Conservation (phyloP, 2,888 invertebrate genomes). For the Drosophila siamana region DNA sequence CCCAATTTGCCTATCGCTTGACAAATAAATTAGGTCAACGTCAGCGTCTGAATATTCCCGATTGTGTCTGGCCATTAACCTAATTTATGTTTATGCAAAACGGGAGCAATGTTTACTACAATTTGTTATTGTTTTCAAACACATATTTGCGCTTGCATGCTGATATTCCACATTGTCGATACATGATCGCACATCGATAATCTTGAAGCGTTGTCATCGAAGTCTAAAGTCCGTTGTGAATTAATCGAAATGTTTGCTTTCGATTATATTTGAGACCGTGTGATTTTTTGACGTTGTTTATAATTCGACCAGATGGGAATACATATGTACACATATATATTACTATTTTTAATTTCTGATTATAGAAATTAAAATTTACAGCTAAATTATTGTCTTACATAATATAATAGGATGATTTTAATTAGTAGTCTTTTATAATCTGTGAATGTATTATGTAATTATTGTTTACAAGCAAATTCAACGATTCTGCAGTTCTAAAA, state of each 20-base stretch:
- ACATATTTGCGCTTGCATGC: not conserved
- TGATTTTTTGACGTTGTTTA: not conserved
- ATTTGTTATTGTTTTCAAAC: not conserved
- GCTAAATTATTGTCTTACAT: too few species aligned
- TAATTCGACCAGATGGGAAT: not conserved
- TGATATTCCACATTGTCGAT: not conserved
- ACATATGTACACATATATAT: not conserved
- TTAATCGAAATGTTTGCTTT: not conserved
- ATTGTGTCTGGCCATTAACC: slow-evolving; percentile 47
- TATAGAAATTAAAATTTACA: too few species aligned
- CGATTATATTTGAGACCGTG: not conserved
- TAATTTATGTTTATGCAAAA: slow-evolving; percentile 31
- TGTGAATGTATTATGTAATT: not conserved
- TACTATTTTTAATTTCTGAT: too few species aligned
- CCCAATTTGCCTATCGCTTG: slow-evolving; percentile 21
- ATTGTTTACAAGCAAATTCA: not conserved
- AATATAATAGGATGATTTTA: not conserved
- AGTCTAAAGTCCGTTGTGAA: not conserved
- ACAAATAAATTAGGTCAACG: slow-evolving; percentile 49
- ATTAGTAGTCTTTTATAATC: not conserved
- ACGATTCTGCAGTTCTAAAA: not conserved
- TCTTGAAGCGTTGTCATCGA: not conserved
- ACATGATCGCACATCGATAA: not conserved
- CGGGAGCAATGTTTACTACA: not conserved
- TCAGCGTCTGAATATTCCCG: slow-evolving; percentile 25